These are phyloP conservation scores for Xiphydria camelus DNA, from an alignment of 2,888 invertebrate genomes.

Conservation along the genomic window DNA sequence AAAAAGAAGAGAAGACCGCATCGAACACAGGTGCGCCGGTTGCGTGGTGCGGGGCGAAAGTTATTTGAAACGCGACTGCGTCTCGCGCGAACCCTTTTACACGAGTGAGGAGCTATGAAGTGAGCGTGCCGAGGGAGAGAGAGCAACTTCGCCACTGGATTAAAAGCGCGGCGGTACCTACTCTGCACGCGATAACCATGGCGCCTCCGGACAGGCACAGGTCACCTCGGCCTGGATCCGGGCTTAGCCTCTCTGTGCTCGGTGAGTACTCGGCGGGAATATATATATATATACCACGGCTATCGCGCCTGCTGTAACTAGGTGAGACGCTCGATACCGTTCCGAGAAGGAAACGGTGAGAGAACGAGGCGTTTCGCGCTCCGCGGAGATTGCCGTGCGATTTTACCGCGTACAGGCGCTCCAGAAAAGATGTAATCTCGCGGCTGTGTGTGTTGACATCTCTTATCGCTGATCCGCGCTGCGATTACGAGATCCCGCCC, in stretches of 20 bases:
- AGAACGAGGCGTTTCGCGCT: no score
- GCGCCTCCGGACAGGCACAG: constrained; percentile 52
- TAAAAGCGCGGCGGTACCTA: constrained; percentile 7
- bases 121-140: constrained; percentile 14
- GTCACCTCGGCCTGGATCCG: constrained; percentile 54
- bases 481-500: no score
- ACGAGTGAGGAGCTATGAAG: constrained; percentile 15
- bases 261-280: constrained; percentile 53
- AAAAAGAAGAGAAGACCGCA: not conserved
- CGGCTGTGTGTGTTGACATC: no score
- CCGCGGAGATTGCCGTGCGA: no score
- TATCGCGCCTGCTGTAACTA: no score
- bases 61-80: constrained; percentile 25
- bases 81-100: constrained; percentile 4
- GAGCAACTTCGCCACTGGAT: constrained; percentile 17
- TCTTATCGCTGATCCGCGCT: no score
- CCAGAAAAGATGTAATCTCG: no score
- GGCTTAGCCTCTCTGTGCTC: constrained; percentile 58
- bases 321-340: no score
- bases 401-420: no score
- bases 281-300: no score
- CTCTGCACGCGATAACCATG: no score
- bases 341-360: no score
- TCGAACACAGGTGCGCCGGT: constrained; percentile 18
- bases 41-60: constrained; percentile 19